Evolutionary conservation across 1,140 invertebrate genomes (phyloP), one percentile per base, ranked within the genome.

Genomic region (Hycleus phaleratus): DNA sequence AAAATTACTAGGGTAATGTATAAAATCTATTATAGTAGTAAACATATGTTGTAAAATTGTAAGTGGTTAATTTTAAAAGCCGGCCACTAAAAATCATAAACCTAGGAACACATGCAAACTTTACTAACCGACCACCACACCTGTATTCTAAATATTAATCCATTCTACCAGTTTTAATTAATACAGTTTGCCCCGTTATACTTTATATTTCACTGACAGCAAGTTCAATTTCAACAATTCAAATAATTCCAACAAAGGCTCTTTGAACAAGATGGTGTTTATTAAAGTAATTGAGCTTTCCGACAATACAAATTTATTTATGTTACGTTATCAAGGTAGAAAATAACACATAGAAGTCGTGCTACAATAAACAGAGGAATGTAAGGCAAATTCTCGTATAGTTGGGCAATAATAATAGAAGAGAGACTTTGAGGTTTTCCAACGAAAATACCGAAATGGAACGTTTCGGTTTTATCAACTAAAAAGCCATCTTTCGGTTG

Each of bases 261-360:
- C 32, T 53, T 46, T 46, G 51, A 46, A 45, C 51, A 46, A 38
- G 46, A 46, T 46, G 46, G 40, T 46, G 43, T 53, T 42, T 45
- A 53, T 32, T 46, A 52, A 52, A 44, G 44, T 42, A 53, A 53
- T 45, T 53, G 44, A 26, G 45, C 44, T 45, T 45, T 40, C 51
- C 32, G 32, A 32, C 32, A 32, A 32, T 32, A 32, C 51, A 12
- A 53, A 53, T 45, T 53, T 53, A 53, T 53, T 53, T 53, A 53
- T 53, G 42, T 38, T 46, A 53, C 32, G 7, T 53, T 45, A 26
- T 44, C 39, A 52, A 52, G 42, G 42, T 53, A 53, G 46, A 40
- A 53, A 53, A 53, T 45, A 43, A 42, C 43, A 42, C 42, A 46
- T 45, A 53, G 32, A 5, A 5, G 32, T 32, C 7, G 32, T 32